A percentile compares a stretch with the other conserved stretches of the same genome.
phyloP scores from a whole-genome alignment of 64 coral and sea anemone genomes.

The Montipora cactus region DNA sequence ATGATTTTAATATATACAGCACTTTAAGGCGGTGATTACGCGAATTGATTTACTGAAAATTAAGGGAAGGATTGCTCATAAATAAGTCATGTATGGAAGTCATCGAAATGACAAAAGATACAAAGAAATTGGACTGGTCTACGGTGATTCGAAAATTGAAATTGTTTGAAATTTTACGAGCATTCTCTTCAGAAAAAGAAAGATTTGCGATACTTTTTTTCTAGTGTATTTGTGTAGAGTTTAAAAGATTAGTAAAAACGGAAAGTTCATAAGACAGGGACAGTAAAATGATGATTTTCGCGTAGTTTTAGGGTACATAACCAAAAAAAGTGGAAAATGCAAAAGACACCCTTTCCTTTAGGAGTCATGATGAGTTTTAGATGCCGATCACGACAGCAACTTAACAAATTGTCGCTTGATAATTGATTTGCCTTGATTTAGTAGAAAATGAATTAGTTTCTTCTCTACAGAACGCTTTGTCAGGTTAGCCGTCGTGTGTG shows the following conservation, averaged over 20 bases:
- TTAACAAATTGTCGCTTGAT: neutral
- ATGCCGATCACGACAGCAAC: neutral
- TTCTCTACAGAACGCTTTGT: too few species aligned
- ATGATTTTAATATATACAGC: neutral
- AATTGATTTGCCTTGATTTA: neutral
- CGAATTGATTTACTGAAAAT: neutral
- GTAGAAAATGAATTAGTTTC: neutral
- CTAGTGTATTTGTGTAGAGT: neutral
- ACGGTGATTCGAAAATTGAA: neutral
- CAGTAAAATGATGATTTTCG: too few species aligned
- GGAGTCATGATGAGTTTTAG: too few species aligned
- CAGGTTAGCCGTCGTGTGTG: too few species aligned
- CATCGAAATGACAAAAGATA: conserved; percentile 32
- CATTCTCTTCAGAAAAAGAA: neutral
- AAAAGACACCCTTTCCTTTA: too few species aligned
- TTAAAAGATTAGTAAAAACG: neutral
- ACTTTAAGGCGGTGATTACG: neutral
- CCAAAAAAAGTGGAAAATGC: too few species aligned
- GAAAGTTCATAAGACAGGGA: too few species aligned
- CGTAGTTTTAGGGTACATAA: too few species aligned
- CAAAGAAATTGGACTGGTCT: conserved; percentile 11
- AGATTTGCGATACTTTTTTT: neutral
- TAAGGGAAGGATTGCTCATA: conserved; percentile 16
- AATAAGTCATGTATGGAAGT: conserved; percentile 15
- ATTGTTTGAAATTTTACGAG: neutral